Conservation (phyloP, 2,113 vertebrate species). For the Lonchura striata region DNA sequence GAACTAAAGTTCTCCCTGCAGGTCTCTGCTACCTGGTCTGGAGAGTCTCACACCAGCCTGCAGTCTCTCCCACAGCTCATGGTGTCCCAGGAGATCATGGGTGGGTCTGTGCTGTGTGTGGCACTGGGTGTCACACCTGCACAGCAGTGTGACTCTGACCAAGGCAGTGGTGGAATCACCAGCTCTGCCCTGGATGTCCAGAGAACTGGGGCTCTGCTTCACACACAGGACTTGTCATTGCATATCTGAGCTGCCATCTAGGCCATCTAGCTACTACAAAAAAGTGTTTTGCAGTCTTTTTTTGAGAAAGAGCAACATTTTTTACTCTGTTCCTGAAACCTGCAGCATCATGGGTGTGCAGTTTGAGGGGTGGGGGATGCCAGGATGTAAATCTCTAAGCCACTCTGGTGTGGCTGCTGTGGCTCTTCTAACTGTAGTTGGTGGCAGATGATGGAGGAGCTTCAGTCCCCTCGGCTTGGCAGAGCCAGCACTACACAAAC, state of each 20-base stretch:
- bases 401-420: not conserved
- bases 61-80: rapidly evolving
- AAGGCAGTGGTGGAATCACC: not conserved
- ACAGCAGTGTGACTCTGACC: rapidly evolving
- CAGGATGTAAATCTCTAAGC: not conserved
- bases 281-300: not conserved
- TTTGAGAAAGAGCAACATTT: not conserved
- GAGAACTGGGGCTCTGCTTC: not conserved
- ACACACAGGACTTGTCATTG: not conserved
- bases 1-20: not conserved
- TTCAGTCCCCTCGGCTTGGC: not conserved
- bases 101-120: not conserved
- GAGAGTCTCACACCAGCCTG: not conserved
- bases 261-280: not conserved
- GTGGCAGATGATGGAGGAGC: not conserved
- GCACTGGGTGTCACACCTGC: not conserved
- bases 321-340: not conserved
- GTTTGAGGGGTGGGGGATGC: not conserved
- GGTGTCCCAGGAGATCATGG: not conserved
- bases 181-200: not conserved
- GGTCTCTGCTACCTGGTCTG: not conserved
- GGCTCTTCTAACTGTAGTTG: not conserved
- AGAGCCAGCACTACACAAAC: not conserved
- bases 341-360: not conserved
- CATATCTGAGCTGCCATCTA: not conserved